A percentile compares a stretch with the other conserved stretches of the same genome.
Conservation (phyloP, 1,140 invertebrate species). For the Mamestra configurata region DNA sequence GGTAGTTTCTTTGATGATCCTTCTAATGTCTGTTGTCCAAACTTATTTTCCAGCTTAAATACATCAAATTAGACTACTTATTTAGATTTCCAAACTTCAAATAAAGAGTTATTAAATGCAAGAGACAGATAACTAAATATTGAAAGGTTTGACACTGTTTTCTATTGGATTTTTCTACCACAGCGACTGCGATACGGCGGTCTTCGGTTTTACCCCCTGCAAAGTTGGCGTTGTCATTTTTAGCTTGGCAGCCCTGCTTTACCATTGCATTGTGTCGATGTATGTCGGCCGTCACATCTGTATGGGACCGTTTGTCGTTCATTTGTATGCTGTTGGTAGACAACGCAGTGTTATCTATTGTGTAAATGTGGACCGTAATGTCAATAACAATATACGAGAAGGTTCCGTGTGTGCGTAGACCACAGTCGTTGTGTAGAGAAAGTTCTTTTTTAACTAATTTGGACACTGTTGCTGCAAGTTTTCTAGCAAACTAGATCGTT, state of each 20-base stretch:
- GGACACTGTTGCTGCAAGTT: not conserved
- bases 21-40: no score
- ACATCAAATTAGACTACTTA: no score
- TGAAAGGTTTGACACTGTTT: not conserved
- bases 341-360: slow-evolving; percentile 65
- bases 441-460: slow-evolving; percentile 38
- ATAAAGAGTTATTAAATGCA: not conserved
- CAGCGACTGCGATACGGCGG: no score
- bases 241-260: slow-evolving; percentile 18
- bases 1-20: no score
- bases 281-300: slow-evolving; percentile 54
- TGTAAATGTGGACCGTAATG: slow-evolving; percentile 66
- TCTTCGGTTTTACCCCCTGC: not conserved
- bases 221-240: not conserved
- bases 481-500: not conserved
- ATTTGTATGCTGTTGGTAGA: slow-evolving; percentile 64
- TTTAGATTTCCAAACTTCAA: no score
- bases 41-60: no score
- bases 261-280: slow-evolving; percentile 56
- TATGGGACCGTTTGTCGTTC: slow-evolving; percentile 60
- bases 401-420: slow-evolving; percentile 31
- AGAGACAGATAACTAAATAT: not conserved
- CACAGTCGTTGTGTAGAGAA: slow-evolving; percentile 51
- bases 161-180: not conserved
- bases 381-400: slow-evolving; percentile 59